Evolutionary conservation across 2,113 vertebrate species (phyloP), one percentile per base, ranked within the genome.

Genomic region (Campylomormyrus tamandua): DNA sequence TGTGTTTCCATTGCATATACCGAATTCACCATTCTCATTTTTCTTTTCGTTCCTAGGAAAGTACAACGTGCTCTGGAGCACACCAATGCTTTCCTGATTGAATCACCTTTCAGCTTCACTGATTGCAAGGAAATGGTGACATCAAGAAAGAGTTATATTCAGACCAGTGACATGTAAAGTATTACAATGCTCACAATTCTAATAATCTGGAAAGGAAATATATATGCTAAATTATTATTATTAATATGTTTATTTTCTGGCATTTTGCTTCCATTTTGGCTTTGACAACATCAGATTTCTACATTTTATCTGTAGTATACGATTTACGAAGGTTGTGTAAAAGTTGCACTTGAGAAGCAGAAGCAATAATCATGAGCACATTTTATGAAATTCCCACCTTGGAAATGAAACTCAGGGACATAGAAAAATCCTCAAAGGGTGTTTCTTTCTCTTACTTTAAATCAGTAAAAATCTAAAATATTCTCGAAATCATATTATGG

Each of bases 111-210:
- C 85, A 87, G 50, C 27, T 35, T 53, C 50, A 35, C 85, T 87
- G 85, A 87, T 56, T 87, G 85, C 48, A 53, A 39, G 74, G 74
- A 80, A 80, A 80, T 80, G 35, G 35, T 80, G 74, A 27, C 85
- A 31, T 53, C 84, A 9, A 52, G 84, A 19, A 87, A 87, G 24
- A 11, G 31, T 53, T 53, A 87, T 50, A 27, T 56, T 87, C 15
- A 87, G 21, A 52, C 27, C 48, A 35, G 21, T 5, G 50, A 15
- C n/a, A 53, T 35, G 24, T 53, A 39, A 39, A 17, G 27, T 52
- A 17, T 17, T 17, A 15, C 13, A 27, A 31, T 35, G 85, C 11
- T 39, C 85, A 35, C 85, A 19, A 52, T 42, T 39, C 74, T 17
- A 80, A 53, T 87, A 17, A 21, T 53, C 46, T 31, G 24, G 17